phyloP scores from a whole-genome alignment of 2,113 vertebrate genomes.

The Haliaeetus leucogaster region DNA sequence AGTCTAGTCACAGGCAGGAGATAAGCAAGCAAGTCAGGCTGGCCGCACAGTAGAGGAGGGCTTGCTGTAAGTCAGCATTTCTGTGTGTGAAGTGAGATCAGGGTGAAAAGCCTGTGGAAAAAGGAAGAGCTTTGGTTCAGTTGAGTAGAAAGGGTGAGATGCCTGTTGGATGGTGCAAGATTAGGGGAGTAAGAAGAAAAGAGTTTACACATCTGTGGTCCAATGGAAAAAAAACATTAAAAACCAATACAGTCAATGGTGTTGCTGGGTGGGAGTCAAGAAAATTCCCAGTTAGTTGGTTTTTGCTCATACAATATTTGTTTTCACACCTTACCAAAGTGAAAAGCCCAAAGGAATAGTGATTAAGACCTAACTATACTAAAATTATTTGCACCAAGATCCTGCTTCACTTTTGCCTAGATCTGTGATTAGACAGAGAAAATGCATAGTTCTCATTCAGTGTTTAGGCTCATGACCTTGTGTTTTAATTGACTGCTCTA shows the following conservation, averaged over 20 bases:
- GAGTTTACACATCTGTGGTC: neutral
- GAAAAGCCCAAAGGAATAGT: neutral
- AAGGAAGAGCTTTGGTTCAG: neutral
- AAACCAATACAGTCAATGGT: neutral
- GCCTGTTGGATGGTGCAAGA: neutral
- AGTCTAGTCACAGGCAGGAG: neutral
- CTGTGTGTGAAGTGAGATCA: neutral
- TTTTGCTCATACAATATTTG: neutral
- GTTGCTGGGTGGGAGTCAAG: neutral
- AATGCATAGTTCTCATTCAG: accelerated
- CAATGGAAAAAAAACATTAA: neutral
- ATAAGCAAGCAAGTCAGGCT: neutral
- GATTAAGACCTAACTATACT: neutral
- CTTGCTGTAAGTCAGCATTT: neutral
- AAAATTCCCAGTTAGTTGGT: neutral
- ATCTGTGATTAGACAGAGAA: neutral
- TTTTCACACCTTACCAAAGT: neutral
- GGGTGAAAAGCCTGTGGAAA: neutral
- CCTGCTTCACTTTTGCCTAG: neutral
- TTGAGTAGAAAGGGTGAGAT: neutral
- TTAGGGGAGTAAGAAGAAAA: neutral
- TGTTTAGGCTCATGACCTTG: neutral
- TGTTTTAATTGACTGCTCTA: neutral
- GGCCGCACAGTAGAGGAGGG: neutral
- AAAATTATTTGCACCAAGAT: neutral